Conservation (phyloP, 2,113 vertebrate species). For the Nyctibius bracteatus region DNA sequence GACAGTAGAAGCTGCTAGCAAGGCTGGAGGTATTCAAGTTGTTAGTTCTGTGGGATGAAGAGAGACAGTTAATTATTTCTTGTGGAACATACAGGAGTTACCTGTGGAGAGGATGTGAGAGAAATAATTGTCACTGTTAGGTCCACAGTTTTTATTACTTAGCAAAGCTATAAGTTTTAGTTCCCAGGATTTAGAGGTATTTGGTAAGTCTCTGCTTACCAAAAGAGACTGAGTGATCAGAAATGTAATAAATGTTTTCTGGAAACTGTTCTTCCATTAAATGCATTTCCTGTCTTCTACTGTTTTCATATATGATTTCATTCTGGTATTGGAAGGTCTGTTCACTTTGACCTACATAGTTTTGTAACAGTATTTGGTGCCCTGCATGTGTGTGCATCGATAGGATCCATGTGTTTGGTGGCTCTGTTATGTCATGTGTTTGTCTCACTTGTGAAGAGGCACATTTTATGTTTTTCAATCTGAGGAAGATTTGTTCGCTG, state of each 20-base stretch:
- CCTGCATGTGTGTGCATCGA: rapidly evolving
- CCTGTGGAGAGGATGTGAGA: neutral
- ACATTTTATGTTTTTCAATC: neutral
- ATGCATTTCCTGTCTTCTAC: neutral
- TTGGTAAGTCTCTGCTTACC: neutral
- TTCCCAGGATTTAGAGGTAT: neutral
- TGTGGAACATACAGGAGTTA: slow-evolving; percentile 21
- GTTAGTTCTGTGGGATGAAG: slow-evolving; percentile 23
- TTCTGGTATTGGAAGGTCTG: neutral
- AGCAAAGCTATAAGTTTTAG: neutral
- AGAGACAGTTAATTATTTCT: slow-evolving; percentile 42
- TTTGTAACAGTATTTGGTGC: neutral
- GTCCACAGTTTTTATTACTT: neutral
- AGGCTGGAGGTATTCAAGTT: neutral
- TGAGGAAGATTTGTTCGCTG: neutral
- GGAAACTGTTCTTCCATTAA: neutral
- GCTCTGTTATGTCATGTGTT: neutral
- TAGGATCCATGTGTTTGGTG: neutral
- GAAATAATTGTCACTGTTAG: neutral
- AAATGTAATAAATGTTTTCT: neutral
- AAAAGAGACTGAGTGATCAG: neutral
- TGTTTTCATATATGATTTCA: neutral
- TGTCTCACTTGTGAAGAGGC: neutral
- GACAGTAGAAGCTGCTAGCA: neutral
- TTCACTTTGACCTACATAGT: neutral